Percentiles rank a stretch among this genome's conserved stretches.
Conservation (phyloP, 2,797 vertebrate genomes). For the Bothrops alternatus region DNA sequence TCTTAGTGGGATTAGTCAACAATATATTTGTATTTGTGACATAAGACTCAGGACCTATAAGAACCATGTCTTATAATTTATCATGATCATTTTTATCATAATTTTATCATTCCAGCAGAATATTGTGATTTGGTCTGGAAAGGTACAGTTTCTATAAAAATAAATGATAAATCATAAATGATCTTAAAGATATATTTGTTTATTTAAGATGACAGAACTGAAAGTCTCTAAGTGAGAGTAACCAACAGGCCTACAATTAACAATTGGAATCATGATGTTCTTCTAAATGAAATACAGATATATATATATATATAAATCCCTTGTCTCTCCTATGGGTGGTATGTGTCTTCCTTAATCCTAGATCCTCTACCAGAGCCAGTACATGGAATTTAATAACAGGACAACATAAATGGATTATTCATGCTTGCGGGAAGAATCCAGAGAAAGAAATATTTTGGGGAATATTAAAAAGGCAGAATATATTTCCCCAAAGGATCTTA, state of each 20-base stretch:
- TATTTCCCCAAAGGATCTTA: no score
- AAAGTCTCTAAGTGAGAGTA: background rate
- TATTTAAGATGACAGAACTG: background rate
- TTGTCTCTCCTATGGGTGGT: background rate
- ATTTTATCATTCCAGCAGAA: rapidly evolving
- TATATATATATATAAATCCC: background rate
- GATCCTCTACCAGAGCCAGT: no score
- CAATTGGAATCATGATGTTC: background rate
- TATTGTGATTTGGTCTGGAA: rapidly evolving
- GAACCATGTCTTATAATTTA: background rate
- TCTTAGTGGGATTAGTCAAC: background rate
- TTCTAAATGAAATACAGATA: background rate
- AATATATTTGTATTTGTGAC: background rate
- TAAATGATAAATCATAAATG: background rate
- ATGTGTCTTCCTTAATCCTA: no score
- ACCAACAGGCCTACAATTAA: background rate
- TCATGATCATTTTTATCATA: background rate
- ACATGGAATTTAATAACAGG: background rate
- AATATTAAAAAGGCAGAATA: no score
- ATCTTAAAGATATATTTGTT: rapidly evolving
- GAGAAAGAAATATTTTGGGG: no score
- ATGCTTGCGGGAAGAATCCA: no score
- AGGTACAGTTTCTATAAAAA: rapidly evolving
- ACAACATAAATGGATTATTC: background rate
- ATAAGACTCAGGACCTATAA: background rate